phyloP scores from a whole-genome alignment of 2,888 invertebrate species.

The Hedya salicella region DNA sequence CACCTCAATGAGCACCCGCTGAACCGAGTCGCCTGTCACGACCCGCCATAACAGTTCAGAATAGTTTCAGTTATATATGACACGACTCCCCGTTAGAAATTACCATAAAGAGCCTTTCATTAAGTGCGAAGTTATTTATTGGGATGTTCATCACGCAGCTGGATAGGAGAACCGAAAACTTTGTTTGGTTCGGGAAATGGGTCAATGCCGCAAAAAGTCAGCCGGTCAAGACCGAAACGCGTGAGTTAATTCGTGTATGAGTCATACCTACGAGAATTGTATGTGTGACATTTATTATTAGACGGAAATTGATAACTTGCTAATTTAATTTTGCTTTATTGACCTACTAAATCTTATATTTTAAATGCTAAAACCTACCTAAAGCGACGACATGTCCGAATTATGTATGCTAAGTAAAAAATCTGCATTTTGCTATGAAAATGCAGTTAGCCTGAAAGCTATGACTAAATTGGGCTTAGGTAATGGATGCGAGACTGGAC shows the following conservation, averaged over 20 bases:
- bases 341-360: too few species aligned
- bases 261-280: too few species aligned
- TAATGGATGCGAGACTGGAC: too few species aligned
- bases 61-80: conserved; percentile 54
- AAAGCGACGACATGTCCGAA: too few species aligned
- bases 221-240: conserved; percentile 8
- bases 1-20: conserved; percentile 72
- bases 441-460: too few species aligned
- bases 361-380: too few species aligned
- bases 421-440: too few species aligned
- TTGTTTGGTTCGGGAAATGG: conserved; percentile 20
- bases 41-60: conserved; percentile 60
- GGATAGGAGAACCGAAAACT: conserved; percentile 5
- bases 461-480: too few species aligned
- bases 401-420: too few species aligned
- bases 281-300: too few species aligned
- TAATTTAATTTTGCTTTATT: too few species aligned
- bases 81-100: conserved; percentile 39
- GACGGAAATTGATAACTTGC: too few species aligned
- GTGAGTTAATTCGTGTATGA: neutral
- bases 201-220: conserved; percentile 26
- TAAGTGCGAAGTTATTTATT: conserved; percentile 43
- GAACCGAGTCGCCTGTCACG: conserved; percentile 68
- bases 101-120: conserved; percentile 38
- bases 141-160: conserved; percentile 24